A percentile compares a stretch with the other conserved stretches of the same genome.
Conservation (phyloP, 2,113 vertebrate species). For the Phaethon lepturus region DNA sequence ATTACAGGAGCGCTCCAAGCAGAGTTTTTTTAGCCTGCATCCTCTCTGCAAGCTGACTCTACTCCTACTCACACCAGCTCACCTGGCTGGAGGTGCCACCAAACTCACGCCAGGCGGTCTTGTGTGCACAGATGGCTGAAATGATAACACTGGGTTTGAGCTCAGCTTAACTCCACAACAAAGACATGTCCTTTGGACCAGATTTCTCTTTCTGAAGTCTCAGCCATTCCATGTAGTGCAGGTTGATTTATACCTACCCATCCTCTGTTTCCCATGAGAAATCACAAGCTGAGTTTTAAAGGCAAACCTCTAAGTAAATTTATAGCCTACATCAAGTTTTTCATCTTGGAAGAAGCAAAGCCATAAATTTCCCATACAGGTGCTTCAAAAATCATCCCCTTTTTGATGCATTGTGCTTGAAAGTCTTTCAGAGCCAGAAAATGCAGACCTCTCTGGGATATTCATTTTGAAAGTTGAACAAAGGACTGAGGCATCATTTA, state of each 20-base stretch:
- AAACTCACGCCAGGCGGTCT: neutral
- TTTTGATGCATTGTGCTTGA: conserved; percentile 27
- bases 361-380: neutral
- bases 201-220: neutral
- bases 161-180: neutral
- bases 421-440: conserved; percentile 36
- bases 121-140: neutral
- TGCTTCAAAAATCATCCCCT: neutral
- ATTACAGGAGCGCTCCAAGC: neutral
- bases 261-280: conserved; percentile 5
- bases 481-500: neutral
- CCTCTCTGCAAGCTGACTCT: neutral
- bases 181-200: neutral
- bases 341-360: conserved; percentile 22
- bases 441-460: conserved; percentile 7
- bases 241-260: neutral
- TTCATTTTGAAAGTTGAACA: conserved; percentile 37
- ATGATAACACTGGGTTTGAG: neutral
- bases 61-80: neutral
- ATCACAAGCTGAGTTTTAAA: conserved; percentile 10
- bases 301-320: conserved; percentile 5
- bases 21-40: neutral
- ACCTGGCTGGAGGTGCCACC: neutral
- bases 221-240: neutral
- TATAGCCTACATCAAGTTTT: conserved; percentile 18